phyloP scores from a whole-genome alignment of 2,888 invertebrate genomes.

The Tinea trinotella region DNA sequence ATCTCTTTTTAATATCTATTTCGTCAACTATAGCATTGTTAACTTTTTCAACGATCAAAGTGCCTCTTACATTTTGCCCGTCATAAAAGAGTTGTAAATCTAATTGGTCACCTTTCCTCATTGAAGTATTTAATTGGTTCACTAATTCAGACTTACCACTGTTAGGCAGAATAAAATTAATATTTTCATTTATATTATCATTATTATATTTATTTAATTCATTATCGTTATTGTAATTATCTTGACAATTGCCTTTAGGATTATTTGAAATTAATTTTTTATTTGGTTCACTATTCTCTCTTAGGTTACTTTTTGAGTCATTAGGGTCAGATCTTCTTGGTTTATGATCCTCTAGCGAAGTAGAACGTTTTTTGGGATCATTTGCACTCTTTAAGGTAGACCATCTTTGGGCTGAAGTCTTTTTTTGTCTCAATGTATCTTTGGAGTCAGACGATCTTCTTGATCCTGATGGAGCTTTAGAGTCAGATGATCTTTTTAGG shows the following conservation, averaged over 20 bases:
- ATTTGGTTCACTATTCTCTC: too few relatives aligned
- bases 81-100: slow-evolving; percentile 28
- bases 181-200: background rate
- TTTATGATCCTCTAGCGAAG: too few relatives aligned
- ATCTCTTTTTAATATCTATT: background rate
- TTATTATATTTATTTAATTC: background rate
- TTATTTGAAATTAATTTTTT: too few relatives aligned
- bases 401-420: too few relatives aligned
- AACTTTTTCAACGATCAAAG: background rate
- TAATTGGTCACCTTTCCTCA: slow-evolving; percentile 35
- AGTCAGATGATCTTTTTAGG: background rate
- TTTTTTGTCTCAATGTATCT: background rate
- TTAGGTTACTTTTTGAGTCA: too few relatives aligned
- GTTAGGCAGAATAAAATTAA: background rate
- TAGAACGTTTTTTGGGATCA: too few relatives aligned
- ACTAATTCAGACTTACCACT: too few relatives aligned
- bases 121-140: slow-evolving; percentile 22
- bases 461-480: background rate
- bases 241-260: too few relatives aligned
- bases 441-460: background rate
- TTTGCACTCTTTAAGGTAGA: too few relatives aligned
- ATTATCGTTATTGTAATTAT: background rate
- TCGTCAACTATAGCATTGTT: background rate
- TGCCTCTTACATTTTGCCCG: background rate
- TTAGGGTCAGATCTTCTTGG: too few relatives aligned